Percentiles rank a stretch among this genome's conserved stretches.
phyloP scores from a whole-genome alignment of 2,888 invertebrate species.

The Pollenia amentaria region DNA sequence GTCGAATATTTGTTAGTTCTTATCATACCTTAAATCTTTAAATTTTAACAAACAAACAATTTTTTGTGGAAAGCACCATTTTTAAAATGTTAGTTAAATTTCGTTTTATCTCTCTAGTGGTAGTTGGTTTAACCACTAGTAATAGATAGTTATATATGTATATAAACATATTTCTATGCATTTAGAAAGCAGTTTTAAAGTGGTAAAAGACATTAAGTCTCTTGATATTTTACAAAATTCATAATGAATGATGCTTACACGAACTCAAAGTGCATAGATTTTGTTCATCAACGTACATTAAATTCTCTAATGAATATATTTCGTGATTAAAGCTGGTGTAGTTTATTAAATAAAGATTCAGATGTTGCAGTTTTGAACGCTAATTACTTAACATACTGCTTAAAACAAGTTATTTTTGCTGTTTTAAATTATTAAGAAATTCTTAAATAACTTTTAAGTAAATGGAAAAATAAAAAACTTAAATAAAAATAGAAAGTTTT shows the following conservation, averaged over 20 bases:
- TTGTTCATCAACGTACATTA: not conserved
- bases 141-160: conserved; percentile 1
- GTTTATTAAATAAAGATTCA: not conserved
- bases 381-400: not conserved
- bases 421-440: too few relatives aligned
- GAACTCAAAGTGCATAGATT: not conserved
- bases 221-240: conserved; percentile 8
- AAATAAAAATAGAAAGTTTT: too few relatives aligned
- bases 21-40: too few relatives aligned
- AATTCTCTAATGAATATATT: conserved; percentile 1
- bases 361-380: not conserved
- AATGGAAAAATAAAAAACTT: too few relatives aligned
- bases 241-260: conserved; percentile 29
- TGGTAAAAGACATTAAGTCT: not conserved
- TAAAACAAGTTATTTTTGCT: too few relatives aligned
- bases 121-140: not conserved
- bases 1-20: too few relatives aligned
- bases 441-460: too few relatives aligned
- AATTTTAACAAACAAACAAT: not conserved
- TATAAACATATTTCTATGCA: too few relatives aligned
- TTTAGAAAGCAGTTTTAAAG: not conserved
- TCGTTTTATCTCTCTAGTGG: not conserved
- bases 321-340: conserved; percentile 6
- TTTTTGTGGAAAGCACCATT: not conserved
- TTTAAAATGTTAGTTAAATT: too few relatives aligned